A percentile compares a stretch with the other conserved stretches of the same genome.
Evolutionary conservation across 2,797 vertebrate genomes (phyloP).

Genomic region (Perodicticus potto): DNA sequence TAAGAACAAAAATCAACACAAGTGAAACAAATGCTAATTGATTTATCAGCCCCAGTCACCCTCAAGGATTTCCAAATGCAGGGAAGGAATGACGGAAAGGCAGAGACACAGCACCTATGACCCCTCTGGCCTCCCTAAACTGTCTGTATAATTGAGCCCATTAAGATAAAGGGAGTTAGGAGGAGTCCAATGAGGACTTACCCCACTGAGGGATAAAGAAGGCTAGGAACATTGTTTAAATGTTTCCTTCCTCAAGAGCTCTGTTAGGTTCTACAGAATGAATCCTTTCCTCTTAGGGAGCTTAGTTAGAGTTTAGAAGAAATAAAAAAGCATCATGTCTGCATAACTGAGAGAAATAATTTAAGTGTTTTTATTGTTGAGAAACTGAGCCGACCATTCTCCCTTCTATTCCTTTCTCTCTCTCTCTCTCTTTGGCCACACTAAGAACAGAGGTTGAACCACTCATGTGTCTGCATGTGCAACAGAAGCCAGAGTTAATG

Average conservation of each 20-base stretch:
- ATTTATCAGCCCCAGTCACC: background rate
- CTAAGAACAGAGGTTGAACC: background rate
- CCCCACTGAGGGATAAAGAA: background rate
- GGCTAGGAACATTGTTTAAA: background rate
- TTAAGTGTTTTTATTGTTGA: conserved; percentile 36
- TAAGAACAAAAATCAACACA: conserved; percentile 59
- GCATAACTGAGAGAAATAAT: background rate
- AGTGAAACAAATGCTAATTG: conserved; percentile 43
- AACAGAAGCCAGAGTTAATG: background rate
- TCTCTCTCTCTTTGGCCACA: background rate
- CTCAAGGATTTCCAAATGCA: background rate
- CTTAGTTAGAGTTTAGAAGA: conserved; percentile 36
- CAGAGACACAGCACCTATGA: background rate
- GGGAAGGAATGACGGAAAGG: background rate
- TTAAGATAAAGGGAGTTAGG: background rate
- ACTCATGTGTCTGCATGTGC: background rate
- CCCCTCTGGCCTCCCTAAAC: background rate
- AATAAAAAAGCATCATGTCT: background rate
- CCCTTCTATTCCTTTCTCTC: background rate
- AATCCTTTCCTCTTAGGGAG: background rate
- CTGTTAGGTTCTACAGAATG: background rate
- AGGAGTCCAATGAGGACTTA: background rate
- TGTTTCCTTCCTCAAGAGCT: background rate
- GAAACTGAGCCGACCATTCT: background rate
- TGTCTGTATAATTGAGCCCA: background rate